phyloP scores from a whole-genome alignment of 2,113 vertebrate genomes.

The Galemys pyrenaicus region DNA sequence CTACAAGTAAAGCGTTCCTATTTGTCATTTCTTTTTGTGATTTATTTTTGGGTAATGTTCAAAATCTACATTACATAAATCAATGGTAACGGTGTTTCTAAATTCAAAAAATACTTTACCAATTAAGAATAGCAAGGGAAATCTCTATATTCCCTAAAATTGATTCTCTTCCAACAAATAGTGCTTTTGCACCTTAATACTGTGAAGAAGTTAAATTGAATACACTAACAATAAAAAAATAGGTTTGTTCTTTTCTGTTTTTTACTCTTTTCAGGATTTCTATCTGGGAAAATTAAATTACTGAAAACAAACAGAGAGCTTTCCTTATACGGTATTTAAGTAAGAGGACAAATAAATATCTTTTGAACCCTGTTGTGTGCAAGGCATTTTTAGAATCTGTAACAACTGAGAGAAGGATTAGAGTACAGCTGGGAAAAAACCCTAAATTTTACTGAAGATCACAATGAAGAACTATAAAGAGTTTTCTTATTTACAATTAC shows the following conservation, averaged over 20 bases:
- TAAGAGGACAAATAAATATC: neutral
- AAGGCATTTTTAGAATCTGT: neutral
- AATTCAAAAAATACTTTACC: no score
- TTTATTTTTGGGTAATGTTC: no score
- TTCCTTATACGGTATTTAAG: conserved; percentile 5
- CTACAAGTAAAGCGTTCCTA: no score
- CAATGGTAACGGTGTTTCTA: no score
- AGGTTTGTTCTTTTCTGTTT: neutral
- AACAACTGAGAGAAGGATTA: neutral
- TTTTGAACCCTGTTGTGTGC: neutral
- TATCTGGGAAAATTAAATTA: neutral
- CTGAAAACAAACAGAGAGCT: neutral
- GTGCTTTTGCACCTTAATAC: neutral
- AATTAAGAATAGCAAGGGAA: no score
- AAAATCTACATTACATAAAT: no score
- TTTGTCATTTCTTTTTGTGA: no score
- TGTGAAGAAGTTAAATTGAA: neutral
- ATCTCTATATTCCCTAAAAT: neutral
- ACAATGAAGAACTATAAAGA: neutral
- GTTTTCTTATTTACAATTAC: conserved; percentile 31
- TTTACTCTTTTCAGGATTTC: neutral
- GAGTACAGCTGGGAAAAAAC: neutral
- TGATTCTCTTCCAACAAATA: neutral
- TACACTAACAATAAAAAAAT: neutral
- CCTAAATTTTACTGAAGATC: neutral